Conservation (phyloP, 2,888 invertebrate species). For the Pardosa pseudoannulata region DNA sequence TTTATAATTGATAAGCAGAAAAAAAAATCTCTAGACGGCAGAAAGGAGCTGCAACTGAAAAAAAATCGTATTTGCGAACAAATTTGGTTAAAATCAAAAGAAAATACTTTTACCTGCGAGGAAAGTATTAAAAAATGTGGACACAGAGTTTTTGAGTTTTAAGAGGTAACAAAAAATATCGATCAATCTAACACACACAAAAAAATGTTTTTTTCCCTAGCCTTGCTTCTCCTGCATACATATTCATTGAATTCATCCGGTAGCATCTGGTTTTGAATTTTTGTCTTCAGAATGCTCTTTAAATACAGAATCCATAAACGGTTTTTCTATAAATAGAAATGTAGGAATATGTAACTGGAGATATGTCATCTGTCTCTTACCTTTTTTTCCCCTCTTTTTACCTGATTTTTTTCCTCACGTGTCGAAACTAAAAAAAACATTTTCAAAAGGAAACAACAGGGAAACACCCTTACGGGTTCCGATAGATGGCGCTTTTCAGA, state of each 20-base stretch:
- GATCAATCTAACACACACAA: neutral
- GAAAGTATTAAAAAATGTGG: neutral
- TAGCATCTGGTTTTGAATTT: constrained; percentile 68
- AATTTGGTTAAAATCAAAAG: neutral
- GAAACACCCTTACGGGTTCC: constrained; percentile 41
- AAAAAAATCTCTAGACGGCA: too few relatives aligned
- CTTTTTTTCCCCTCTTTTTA: constrained; percentile 23
- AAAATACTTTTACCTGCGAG: constrained; percentile 1
- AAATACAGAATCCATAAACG: constrained; percentile 59
- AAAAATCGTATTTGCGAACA: neutral
- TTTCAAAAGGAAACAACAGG: constrained; percentile 39
- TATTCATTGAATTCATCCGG: constrained; percentile 58
- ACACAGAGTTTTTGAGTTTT: constrained; percentile 41
- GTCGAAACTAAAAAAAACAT: constrained; percentile 39
- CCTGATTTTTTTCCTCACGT: constrained; percentile 11
- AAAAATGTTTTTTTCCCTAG: neutral
- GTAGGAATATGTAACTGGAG: constrained; percentile 61
- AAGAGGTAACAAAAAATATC: constrained; percentile 43
- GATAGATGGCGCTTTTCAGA: constrained; percentile 52
- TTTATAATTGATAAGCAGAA: too few relatives aligned
- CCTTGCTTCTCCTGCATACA: constrained; percentile 47
- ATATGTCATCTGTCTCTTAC: constrained; percentile 41
- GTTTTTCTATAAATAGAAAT: constrained; percentile 67
- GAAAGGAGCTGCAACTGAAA: too few relatives aligned
- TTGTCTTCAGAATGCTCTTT: constrained; percentile 42